Base-by-base conservation (phyloP, 2,113 vertebrate species). In the Aythya baeri region DNA sequence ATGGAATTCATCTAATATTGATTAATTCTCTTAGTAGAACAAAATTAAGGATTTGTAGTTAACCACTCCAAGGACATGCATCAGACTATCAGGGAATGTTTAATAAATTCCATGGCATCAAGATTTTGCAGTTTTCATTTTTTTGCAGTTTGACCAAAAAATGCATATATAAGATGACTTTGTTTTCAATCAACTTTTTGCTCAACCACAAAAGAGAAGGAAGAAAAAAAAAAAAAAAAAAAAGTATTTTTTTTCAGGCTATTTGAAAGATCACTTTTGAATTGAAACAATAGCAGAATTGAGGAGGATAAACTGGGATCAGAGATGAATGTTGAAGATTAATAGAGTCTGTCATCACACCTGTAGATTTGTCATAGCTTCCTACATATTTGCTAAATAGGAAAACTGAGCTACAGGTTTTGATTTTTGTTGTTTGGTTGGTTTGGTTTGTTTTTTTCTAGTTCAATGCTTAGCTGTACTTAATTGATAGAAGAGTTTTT, bases 141-240 rank as follows among this genome's bases (percentile, higher is more conserved):
- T 25, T 88, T 89, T 84, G 26, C 11, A 57, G 26, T 16, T 67
- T 83, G 43, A 79, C 4, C 2, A 49, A 57, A 67, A 91, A 62
- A 66, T 54, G 25, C 36, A 54, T 12, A 54, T 13, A 41, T 72
- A 26, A 20, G 32, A 36, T 41, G 34, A 43, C 29, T 87, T 80
- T 93, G 21, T 74, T 96, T 94, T 66, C 59, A 78, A 54, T 3
- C 36, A 57, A 74, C 59, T 41, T 94, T 83, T 58, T 43, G 63
- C 88, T 84, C 70, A 93, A 26, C 21, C 23, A 58, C 36, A 91
- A 91, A 91, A 88, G 22, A 50, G 9, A 49, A 21, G 9, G 59
- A 89, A 93, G 96, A 94, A 88, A 91, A 86, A 88, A 91, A 86
- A 96, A 41, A 41, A 41, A 41, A 41, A 41, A 41, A 96, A 91